phyloP scores from a whole-genome alignment of 2,888 invertebrate species.

The Corythucha ciliata region DNA sequence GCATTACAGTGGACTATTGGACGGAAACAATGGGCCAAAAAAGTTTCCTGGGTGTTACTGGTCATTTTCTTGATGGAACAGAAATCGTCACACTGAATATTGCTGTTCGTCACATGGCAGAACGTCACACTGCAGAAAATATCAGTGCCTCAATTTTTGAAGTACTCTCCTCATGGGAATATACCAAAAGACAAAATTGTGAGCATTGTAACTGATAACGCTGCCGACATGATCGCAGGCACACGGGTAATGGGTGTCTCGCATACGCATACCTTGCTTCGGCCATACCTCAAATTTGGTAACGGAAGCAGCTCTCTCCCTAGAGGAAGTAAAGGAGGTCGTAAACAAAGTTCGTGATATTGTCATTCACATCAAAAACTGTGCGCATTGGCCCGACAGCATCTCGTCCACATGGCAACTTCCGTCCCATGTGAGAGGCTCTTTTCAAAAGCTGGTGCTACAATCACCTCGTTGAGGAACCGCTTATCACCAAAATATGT shows the following conservation, averaged over 20 bases:
- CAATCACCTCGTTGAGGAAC: conserved; percentile 19
- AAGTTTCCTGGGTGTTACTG: neutral
- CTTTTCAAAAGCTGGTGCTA: conserved; percentile 29
- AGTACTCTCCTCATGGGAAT: neutral
- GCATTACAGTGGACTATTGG: conserved; percentile 3
- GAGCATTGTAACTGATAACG: conserved; percentile 1
- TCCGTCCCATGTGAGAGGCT: conserved; percentile 26
- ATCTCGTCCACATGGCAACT: conserved; percentile 19
- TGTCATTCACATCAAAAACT: too few relatives aligned
- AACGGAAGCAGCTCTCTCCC: too few relatives aligned
- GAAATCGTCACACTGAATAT: conserved; percentile 1
- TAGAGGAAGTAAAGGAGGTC: too few relatives aligned
- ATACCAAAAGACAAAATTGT: neutral
- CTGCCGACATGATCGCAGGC: neutral
- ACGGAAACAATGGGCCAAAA: conserved; percentile 4
- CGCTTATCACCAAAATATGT: too few relatives aligned
- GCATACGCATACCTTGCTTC: too few relatives aligned
- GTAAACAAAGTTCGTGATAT: too few relatives aligned
- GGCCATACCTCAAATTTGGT: too few relatives aligned
- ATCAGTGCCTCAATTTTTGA: neutral
- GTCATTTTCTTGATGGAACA: neutral
- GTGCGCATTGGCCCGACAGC: conserved; percentile 18
- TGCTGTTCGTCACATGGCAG: neutral
- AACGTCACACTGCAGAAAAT: neutral
- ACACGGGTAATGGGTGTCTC: too few relatives aligned